Base-by-base conservation (phyloP, 1,140 invertebrate genomes). In the Nixonia krombeini region DNA sequence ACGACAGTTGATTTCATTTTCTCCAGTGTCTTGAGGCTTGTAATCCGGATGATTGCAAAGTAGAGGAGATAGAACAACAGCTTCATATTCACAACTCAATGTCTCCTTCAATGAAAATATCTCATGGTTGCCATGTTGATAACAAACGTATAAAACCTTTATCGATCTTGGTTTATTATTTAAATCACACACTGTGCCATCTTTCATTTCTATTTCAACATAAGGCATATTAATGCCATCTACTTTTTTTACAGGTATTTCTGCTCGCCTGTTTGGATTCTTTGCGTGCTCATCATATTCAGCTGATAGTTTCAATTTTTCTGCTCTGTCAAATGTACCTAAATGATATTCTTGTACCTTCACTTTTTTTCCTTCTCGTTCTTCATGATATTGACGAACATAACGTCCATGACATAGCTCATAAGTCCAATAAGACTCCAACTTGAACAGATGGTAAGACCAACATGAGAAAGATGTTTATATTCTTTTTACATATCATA, bases 361-460 rank as follows among this genome's bases (percentile, higher is more conserved):
- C 0, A 91, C 86, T 75, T 91, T 91, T 76, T 94, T 94, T 59
- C 91, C 93, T 83, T 97, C 96, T 62, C 94, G 89, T 73, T 96
- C 94, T 83, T 98, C 96, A 82, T 99, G 96, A 84, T 96, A 99
- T 77, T 99, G 97, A 7, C 93, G 87, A 1, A 99, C 89, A 81
- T 93, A 91, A 66, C 89, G 87, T 3, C 96, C 96, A 87, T 99
- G 97, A 78, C 97, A 99, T 6, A 99, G 86, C 85, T 99, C 96
- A 86, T 99, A 99, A 0, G 94, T 96, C 97, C 97, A 99, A 81
- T 97, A 99, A 29, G 92, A 91, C 81, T 99, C 97, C 49, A 98
- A 86, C 90, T 92, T n/a, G 16, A 53, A 35, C 15, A 47, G 15
- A 16, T 37, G 49, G 4, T 42, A 23, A 23, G n/a, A n/a, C n/a